These are phyloP conservation scores for Pandion haliaetus DNA, from an alignment of 2,113 vertebrate species.

Conservation along the genomic window DNA sequence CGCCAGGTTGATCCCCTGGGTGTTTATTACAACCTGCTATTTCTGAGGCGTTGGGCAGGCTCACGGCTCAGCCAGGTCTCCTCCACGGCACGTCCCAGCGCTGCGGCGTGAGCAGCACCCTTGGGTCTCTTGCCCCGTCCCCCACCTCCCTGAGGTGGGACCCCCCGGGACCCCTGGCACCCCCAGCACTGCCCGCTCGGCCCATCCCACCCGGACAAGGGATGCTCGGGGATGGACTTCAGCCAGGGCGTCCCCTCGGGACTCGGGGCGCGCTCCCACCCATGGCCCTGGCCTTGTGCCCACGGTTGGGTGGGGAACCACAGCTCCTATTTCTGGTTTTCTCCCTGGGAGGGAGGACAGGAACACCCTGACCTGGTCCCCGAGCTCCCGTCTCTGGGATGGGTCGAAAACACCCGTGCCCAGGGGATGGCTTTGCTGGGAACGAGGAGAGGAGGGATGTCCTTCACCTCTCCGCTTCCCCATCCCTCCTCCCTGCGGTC, in stretches of 20 bases:
- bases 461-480: neutral
- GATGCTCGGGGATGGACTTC: neutral
- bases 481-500: neutral
- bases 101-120: neutral
- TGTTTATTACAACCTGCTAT: neutral
- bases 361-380: slow-evolving; percentile 49
- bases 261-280: neutral
- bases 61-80: neutral
- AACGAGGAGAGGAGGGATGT: neutral
- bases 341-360: slow-evolving; percentile 24
- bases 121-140: neutral
- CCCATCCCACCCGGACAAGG: neutral
- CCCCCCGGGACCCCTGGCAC: neutral
- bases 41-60: neutral
- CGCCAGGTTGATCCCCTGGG: neutral
- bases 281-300: neutral
- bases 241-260: neutral
- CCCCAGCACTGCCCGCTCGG: fast-evolving
- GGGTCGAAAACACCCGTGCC: neutral
- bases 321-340: slow-evolving; percentile 27
- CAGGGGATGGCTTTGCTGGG: neutral
- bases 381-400: neutral
- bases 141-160: neutral
- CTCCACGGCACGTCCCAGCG: neutral
- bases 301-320: slow-evolving; percentile 20